Evolutionary conservation across 2,113 vertebrate species (phyloP).

Genomic region (Astur gentilis): DNA sequence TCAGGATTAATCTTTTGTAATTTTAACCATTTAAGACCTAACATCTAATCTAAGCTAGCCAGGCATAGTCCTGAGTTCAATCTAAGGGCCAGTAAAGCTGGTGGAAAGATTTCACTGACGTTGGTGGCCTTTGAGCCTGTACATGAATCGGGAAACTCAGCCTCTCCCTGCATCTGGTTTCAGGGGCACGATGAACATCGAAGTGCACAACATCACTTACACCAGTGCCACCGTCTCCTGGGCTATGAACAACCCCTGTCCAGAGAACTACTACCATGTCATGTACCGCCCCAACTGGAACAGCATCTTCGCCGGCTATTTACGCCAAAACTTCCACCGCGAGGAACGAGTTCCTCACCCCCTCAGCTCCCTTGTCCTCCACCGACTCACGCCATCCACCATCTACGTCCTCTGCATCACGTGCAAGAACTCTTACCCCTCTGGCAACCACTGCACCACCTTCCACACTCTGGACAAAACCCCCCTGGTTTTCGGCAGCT

Average conservation of each 20-base stretch:
- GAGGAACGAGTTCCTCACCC: slow-evolving; percentile 72
- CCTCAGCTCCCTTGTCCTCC: slow-evolving; percentile 62
- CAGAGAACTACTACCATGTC: slow-evolving; percentile 74
- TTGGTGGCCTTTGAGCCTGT: not conserved
- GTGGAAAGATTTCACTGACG: not conserved
- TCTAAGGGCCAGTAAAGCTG: not conserved
- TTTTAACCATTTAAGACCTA: not conserved
- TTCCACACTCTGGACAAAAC: slow-evolving; percentile 71
- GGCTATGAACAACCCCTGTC: slow-evolving; percentile 64
- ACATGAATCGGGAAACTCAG: not conserved
- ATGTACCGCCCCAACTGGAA: slow-evolving; percentile 77
- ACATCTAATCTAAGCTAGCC: not conserved
- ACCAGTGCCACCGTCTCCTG: slow-evolving; percentile 70
- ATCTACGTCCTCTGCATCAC: slow-evolving; percentile 74
- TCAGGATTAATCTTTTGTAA: not conserved
- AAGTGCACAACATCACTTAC: slow-evolving; percentile 72
- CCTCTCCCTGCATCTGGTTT: slow-evolving; percentile 47
- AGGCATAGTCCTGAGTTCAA: not conserved
- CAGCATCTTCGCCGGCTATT: slow-evolving; percentile 65
- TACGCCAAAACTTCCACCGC: slow-evolving; percentile 69
- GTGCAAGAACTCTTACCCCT: slow-evolving; percentile 67
- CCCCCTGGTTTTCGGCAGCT: slow-evolving; percentile 10
- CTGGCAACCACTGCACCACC: slow-evolving; percentile 73
- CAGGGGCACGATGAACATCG: slow-evolving; percentile 71
- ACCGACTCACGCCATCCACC: slow-evolving; percentile 66